Percentiles rank a stretch among this genome's conserved stretches.
Conservation (phyloP, 2,888 invertebrate genomes). For the Noctua janthe region DNA sequence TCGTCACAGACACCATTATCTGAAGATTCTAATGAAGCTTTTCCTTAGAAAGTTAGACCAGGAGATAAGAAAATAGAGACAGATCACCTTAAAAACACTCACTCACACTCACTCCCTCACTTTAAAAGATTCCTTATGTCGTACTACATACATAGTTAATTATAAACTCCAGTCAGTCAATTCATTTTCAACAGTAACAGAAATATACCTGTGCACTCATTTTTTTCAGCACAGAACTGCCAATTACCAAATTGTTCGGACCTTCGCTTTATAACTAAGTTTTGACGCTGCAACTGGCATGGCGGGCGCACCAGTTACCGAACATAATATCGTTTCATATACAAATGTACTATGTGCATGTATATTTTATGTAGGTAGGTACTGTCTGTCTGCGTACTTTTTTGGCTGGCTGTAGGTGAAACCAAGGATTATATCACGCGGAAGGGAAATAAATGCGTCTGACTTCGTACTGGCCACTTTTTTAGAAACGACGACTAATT, state of each 20-base stretch:
- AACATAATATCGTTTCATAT: slow-evolving; percentile 24
- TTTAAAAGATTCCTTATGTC: neutral
- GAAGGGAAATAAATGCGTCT: slow-evolving; percentile 20
- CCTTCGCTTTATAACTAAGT: slow-evolving; percentile 44
- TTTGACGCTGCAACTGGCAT: slow-evolving; percentile 39
- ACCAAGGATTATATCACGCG: slow-evolving; percentile 14
- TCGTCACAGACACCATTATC: neutral
- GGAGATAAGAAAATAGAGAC: neutral
- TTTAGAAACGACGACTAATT: neutral
- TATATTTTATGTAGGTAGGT: neutral
- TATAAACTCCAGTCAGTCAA: neutral
- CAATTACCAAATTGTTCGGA: slow-evolving; percentile 49
- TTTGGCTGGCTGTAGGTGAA: slow-evolving; percentile 31
- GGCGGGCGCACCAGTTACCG: slow-evolving; percentile 29
- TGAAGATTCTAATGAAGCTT: neutral
- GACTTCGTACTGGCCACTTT: neutral
- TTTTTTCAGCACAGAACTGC: slow-evolving; percentile 22
- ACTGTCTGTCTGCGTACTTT: slow-evolving; percentile 29
- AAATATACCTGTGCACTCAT: neutral
- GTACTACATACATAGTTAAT: neutral
- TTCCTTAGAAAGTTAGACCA: neutral
- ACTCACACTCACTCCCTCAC: too few relatives aligned
- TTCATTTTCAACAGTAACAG: neutral
- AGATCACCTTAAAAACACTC: neutral
- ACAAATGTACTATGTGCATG: slow-evolving; percentile 14